A percentile compares a stretch with the other conserved stretches of the same genome.
phyloP scores from a whole-genome alignment of 2,888 invertebrate genomes.

The Synanthedon myopaeformis region DNA sequence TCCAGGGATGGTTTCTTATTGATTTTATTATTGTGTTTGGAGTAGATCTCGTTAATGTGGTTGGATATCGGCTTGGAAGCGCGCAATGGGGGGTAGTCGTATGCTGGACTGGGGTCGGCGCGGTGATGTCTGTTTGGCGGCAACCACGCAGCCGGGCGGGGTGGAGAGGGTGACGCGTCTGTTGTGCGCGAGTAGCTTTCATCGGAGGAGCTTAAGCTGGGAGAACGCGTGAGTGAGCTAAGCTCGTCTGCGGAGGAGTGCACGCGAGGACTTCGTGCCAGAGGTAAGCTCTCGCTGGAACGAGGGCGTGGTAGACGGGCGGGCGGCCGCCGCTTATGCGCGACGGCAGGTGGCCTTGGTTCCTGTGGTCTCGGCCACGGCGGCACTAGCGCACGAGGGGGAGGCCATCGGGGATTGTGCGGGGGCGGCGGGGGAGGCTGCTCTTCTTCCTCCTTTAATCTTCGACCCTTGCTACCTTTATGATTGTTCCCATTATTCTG shows the following conservation, averaged over 20 bases:
- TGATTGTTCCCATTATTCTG: slow-evolving; percentile 46
- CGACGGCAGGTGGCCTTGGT: slow-evolving; percentile 44
- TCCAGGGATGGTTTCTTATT: slow-evolving; percentile 50
- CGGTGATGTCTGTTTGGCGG: slow-evolving; percentile 53
- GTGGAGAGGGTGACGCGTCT: slow-evolving; percentile 74
- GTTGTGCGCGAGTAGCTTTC: slow-evolving; percentile 87
- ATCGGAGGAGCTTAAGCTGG: slow-evolving; percentile 86
- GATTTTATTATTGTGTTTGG: slow-evolving; percentile 42
- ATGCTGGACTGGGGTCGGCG: slow-evolving; percentile 64
- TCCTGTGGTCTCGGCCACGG: slow-evolving; percentile 74
- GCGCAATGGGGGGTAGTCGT: slow-evolving; percentile 73
- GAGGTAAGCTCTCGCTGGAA: slow-evolving; percentile 75
- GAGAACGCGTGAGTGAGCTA: slow-evolving; percentile 83
- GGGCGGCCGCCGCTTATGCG: slow-evolving; percentile 50
- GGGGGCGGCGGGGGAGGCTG: slow-evolving; percentile 69
- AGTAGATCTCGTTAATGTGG: slow-evolving; percentile 50
- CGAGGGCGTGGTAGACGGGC: slow-evolving; percentile 72
- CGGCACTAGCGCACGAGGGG: slow-evolving; percentile 66
- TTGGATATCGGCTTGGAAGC: slow-evolving; percentile 41
- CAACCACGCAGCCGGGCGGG: slow-evolving; percentile 65
- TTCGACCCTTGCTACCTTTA: slow-evolving; percentile 61
- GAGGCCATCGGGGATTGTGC: slow-evolving; percentile 63
- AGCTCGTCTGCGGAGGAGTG: slow-evolving; percentile 87
- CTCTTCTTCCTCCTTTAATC: slow-evolving; percentile 45
- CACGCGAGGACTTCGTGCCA: slow-evolving; percentile 70